Evolutionary conservation across 1,140 invertebrate genomes (phyloP).

Genomic region (Drosophila ercepeae): DNA sequence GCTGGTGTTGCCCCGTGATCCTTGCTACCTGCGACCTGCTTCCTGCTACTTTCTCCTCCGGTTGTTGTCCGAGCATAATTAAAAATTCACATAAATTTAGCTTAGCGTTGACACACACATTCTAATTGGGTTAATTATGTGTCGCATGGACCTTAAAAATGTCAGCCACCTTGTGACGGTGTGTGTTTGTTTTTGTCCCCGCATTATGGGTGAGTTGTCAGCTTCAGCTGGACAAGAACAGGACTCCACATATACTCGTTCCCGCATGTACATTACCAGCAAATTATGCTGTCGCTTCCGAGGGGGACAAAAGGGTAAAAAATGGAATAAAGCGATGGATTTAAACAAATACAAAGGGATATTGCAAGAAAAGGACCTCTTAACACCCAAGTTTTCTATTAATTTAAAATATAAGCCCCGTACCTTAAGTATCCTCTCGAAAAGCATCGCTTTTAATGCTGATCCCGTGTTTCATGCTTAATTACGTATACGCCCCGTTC

Average conservation of each 20-base stretch:
- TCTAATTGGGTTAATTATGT: slow-evolving; percentile 83
- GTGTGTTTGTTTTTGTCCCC: slow-evolving; percentile 9
- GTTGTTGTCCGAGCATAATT: slow-evolving; percentile 68
- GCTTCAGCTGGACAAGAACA: slow-evolving; percentile 45
- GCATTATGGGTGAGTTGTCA: slow-evolving; percentile 32
- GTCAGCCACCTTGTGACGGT: slow-evolving; percentile 42
- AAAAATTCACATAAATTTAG: slow-evolving; percentile 83
- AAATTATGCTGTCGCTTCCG: slow-evolving; percentile 70
- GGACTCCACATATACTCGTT: slow-evolving; percentile 14
- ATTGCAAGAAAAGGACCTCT: neutral
- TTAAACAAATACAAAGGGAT: neutral
- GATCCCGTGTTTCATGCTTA: slow-evolving; percentile 49
- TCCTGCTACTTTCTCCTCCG: neutral
- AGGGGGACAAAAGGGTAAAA: slow-evolving; percentile 9
- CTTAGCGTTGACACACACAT: slow-evolving; percentile 78
- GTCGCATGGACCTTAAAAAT: slow-evolving; percentile 81
- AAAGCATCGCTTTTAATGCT: slow-evolving; percentile 17
- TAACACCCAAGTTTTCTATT: no score
- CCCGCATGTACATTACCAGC: slow-evolving; percentile 72
- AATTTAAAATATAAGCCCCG: neutral
- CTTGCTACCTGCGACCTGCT: slow-evolving; percentile 1
- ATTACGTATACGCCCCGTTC: slow-evolving; percentile 74
- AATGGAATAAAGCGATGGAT: neutral
- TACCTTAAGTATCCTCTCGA: neutral
- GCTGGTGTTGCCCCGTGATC: slow-evolving; percentile 15